Conservation (phyloP, 2,888 invertebrate species). For the Pristionchus entomophagus region DNA sequence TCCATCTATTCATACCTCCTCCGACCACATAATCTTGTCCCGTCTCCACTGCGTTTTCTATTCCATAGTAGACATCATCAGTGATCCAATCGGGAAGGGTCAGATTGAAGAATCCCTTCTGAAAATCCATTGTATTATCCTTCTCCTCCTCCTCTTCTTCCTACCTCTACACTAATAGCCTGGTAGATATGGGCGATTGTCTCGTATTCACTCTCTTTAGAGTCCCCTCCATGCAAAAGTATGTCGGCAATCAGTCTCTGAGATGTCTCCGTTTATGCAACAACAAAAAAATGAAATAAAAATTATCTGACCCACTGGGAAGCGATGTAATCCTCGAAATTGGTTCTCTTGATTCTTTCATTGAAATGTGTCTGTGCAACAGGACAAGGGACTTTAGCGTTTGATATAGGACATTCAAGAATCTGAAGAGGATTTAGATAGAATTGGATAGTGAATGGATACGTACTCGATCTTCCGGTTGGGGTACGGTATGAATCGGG, state of each 20-base stretch:
- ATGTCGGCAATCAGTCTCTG: slow-evolving; percentile 33
- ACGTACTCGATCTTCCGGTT: slow-evolving; percentile 35
- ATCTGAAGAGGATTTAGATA: background rate
- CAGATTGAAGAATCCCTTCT: slow-evolving; percentile 33
- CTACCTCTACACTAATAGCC: slow-evolving; percentile 32
- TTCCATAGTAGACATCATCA: slow-evolving; percentile 15
- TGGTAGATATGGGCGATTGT: slow-evolving; percentile 40
- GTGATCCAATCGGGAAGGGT: slow-evolving; percentile 46
- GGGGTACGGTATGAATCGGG: slow-evolving; percentile 39
- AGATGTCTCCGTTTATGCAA: too few species aligned
- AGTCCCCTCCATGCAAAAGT: slow-evolving; percentile 1
- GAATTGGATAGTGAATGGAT: background rate
- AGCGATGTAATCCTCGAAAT: slow-evolving; percentile 23
- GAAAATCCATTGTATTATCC: too few species aligned
- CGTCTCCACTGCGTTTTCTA: background rate
- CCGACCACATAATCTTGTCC: slow-evolving; percentile 38
- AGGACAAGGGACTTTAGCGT: background rate
- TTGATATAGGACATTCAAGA: background rate
- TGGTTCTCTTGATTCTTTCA: background rate
- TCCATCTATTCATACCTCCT: background rate
- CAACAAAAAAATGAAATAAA: too few species aligned
- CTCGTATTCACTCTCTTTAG: slow-evolving; percentile 4
- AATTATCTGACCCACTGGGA: slow-evolving; percentile 29
- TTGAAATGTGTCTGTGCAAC: background rate
- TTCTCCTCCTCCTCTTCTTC: background rate